Evolutionary conservation across 2,797 vertebrate genomes (phyloP), one percentile per base, ranked within the genome.

Genomic region (Tapirus indicus): DNA sequence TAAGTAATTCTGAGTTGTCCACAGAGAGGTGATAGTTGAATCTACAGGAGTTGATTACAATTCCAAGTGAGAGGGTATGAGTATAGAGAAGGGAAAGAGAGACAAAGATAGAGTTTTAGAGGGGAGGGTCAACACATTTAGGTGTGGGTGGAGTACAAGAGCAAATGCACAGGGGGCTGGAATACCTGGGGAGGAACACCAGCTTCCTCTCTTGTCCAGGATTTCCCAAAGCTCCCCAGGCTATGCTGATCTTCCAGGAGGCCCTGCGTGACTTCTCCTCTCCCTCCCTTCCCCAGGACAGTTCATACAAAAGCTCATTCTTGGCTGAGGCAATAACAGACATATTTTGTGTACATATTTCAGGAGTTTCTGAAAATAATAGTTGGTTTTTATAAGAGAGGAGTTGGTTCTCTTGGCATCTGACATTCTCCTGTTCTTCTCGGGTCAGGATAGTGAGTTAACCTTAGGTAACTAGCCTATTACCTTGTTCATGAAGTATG

Each of bases 351-450:
- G 41, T 95, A 62, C 27, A 29, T 91, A 92, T 83, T 94, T 97
- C 47, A 91, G 14, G 79, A 88, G n/a, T 98, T 96, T 90, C 38
- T 97, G 90, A 77, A 97, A 97, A 44, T 95, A 69, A 85, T 38
- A 4, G 52, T 85, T 85, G 44, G n/a, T 74, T 92, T 58, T 86
- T 95, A 86, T 1, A 84, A 79, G 41, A 83, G 17, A 66, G 25
- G 87, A 58, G 20, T 72, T 95, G 60, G 7, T 58, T 96, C 17
- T 66, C 80, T 97, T 92, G 38, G 41, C 78, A 89, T 96, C 78
- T 96, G 68, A 80, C n/a, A 71, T 79, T 96, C 32, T 89, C 9
- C 3, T 89, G 3, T 78, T 90, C 89, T 69, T 78, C 77, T 94
- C 23, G 58, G 54, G 41, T 71, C 80, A 92, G 25, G 71, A 68